Conservation (phyloP, 2,888 invertebrate genomes). For the Drosophila merina region DNA sequence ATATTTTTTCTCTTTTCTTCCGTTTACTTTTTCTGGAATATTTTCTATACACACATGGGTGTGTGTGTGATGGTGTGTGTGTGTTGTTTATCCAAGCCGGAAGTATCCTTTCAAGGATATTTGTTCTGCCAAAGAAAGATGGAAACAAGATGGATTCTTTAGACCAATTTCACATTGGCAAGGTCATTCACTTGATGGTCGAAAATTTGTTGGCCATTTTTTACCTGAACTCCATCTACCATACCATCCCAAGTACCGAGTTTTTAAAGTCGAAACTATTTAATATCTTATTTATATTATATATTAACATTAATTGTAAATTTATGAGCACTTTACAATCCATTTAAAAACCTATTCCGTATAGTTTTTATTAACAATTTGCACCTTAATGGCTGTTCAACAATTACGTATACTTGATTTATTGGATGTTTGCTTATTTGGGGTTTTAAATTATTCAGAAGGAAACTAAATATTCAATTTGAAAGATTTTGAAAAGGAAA, state of each 20-base stretch:
- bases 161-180: conserved; percentile 26
- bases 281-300: not conserved
- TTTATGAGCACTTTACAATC: not conserved
- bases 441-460: not conserved
- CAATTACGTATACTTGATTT: not conserved
- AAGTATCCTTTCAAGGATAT: conserved; percentile 8
- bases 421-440: not conserved
- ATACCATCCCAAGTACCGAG: not conserved
- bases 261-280: not conserved
- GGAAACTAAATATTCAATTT: conserved; percentile 11
- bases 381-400: not conserved
- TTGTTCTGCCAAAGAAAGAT: conserved; percentile 7
- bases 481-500: conserved; percentile 3
- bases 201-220: conserved; percentile 10
- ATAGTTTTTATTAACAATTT: not conserved
- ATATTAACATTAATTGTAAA: not conserved
- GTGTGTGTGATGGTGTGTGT: not conserved
- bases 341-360: conserved; percentile 1
- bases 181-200: conserved; percentile 21
- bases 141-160: conserved; percentile 5
- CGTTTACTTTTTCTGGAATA: conserved; percentile 1
- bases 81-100: conserved; percentile 9
- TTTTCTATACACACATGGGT: not conserved
- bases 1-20: not conserved
- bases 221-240: no score